Evolutionary conservation across 2,888 invertebrate genomes (phyloP), one percentile per base, ranked within the genome.

Genomic region (Acronicta aceris): DNA sequence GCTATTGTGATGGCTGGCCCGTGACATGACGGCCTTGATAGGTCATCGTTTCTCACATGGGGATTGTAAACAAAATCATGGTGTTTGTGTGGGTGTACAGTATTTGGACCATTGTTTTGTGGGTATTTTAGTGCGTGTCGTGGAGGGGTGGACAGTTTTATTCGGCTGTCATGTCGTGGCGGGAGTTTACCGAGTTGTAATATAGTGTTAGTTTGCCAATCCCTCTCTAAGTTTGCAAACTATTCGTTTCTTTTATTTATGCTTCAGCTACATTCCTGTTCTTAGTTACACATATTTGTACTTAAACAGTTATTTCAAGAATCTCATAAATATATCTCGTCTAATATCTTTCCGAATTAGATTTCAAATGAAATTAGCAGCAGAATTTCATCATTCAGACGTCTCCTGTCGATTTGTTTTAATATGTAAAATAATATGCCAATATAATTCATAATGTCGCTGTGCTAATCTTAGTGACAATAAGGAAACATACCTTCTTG

Each of bases 1-100:
- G 88, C 75, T 84, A 88, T 89, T 90, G 91, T 89, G 85, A 81
- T 81, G 85, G 76, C 53, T 84, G 83, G 86, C 77, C 87, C 86
- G 83, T 89, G 89, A 89, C 87, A 86, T 75, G 71, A 64, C 83
- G 91, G 85, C 91, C 92, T 91, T 92, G 90, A 69, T 90, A 89
- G 74, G 78, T 83, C 86, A 86, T 87, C 89, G 86, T 77, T 79
- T 81, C 76, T 79, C 81, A 81, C 81, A 83, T 82, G 85, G 83
- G 83, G 78, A 78, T 84, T 74, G 86, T 89, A 88, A 89, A 89
- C 90, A 87, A 71, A 83, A 85, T 81, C 76, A 79, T 78, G 81
- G 80, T 74, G 79, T 80, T 72, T 67, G 69, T 78, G 76, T 75
- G 61, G 68, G 72, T 69, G 74, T 73, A 58, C 73, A 36, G 61